A percentile compares a stretch with the other conserved stretches of the same genome.
phyloP scores from a whole-genome alignment of 2,113 vertebrate genomes.

The Laterallus jamaicensis region DNA sequence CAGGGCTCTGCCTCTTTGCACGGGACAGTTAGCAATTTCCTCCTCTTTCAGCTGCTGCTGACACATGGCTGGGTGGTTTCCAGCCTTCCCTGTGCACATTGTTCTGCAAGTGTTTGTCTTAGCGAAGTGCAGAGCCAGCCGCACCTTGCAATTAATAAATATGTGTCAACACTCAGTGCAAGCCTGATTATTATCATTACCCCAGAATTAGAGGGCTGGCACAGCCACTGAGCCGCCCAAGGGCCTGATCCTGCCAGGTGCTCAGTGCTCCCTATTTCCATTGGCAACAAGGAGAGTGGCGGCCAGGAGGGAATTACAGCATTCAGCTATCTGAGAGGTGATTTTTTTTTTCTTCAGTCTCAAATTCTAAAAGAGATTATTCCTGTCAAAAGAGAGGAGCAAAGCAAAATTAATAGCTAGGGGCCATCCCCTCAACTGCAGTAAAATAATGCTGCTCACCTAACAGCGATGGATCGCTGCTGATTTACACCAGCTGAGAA shows the following conservation, averaged over 20 bases:
- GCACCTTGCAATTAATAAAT: constrained; percentile 74
- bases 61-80: constrained; percentile 48
- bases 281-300: background rate
- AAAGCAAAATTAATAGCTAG: constrained; percentile 31
- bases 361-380: constrained; percentile 15
- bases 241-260: constrained; percentile 41
- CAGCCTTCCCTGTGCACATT: constrained; percentile 43
- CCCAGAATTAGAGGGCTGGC: constrained; percentile 56
- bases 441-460: background rate
- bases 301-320: background rate
- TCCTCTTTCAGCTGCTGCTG: constrained; percentile 47
- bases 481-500: background rate
- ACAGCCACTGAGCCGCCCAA: background rate
- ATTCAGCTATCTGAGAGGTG: background rate
- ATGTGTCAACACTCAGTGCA: constrained; percentile 57
- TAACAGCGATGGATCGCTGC: background rate
- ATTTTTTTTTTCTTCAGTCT: constrained; percentile 13
- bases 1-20: background rate
- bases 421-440: background rate
- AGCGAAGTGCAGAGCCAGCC: constrained; percentile 42
- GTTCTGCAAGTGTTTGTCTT: constrained; percentile 60
- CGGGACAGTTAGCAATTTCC: constrained; percentile 31
- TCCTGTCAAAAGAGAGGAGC: constrained; percentile 9
- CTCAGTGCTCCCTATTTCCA: background rate
- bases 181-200: constrained; percentile 58